phyloP scores from a whole-genome alignment of 2,797 vertebrate genomes.

The Novumbra hubbsi region DNA sequence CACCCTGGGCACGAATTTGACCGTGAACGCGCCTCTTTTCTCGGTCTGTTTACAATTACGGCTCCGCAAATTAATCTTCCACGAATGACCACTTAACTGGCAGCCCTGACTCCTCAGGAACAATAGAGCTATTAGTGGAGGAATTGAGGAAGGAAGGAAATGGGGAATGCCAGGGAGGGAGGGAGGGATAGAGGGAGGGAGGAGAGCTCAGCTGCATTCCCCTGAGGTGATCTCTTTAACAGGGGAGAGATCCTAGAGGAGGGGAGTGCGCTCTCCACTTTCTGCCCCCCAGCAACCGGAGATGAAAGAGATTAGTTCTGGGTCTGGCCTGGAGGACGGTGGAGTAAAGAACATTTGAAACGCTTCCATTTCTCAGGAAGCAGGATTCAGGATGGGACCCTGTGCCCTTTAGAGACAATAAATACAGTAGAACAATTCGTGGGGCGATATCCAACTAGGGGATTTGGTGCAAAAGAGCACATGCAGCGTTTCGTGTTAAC shows the following conservation, averaged over 20 bases:
- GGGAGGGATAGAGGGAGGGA: constrained; percentile 46
- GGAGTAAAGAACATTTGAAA: constrained; percentile 56
- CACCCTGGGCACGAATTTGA: constrained; percentile 25
- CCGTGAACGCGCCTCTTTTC: constrained; percentile 3
- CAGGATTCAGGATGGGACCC: constrained; percentile 63
- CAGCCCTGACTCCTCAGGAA: constrained; percentile 81
- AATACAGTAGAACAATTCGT: constrained; percentile 50
- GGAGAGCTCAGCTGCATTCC: constrained; percentile 63
- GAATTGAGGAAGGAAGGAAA: constrained; percentile 82
- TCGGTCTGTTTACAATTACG: constrained; percentile 84
- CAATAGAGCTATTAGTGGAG: constrained; percentile 84
- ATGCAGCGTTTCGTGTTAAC: constrained; percentile 56
- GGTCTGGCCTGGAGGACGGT: constrained; percentile 64
- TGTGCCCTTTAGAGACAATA: constrained; percentile 56
- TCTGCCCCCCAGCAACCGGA: constrained; percentile 41
- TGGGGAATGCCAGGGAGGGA: constrained; percentile 75
- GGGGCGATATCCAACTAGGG: constrained; percentile 36
- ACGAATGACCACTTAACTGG: constrained; percentile 80
- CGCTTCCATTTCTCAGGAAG: constrained; percentile 63
- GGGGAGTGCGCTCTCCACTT: constrained; percentile 21
- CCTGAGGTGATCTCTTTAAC: constrained; percentile 64
- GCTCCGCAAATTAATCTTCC: constrained; percentile 83
- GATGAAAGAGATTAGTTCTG: constrained; percentile 72
- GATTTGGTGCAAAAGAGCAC: constrained; percentile 37
- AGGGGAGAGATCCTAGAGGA: constrained; percentile 55